Percentiles rank a stretch among this genome's conserved stretches.
Conservation (phyloP, 2,888 invertebrate genomes). For the Orthosia gracilis region DNA sequence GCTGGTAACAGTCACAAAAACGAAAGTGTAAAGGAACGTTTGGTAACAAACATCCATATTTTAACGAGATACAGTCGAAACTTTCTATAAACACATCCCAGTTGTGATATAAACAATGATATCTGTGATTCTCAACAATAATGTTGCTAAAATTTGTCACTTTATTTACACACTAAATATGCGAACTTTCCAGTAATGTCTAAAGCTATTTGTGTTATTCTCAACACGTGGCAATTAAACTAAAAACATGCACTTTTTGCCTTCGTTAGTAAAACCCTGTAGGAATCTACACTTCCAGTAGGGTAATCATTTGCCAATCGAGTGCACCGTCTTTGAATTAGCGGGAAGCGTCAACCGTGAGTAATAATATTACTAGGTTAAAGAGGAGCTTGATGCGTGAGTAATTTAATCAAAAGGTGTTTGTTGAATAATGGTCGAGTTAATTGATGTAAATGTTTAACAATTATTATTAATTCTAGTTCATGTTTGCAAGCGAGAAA, state of each 20-base stretch:
- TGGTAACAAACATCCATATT: conserved; percentile 15
- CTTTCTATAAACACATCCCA: conserved; percentile 8
- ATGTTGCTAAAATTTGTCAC: conserved; percentile 9
- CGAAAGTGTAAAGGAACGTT: conserved; percentile 17
- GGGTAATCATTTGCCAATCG: conserved; percentile 1
- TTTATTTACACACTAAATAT: neutral
- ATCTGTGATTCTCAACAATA: neutral
- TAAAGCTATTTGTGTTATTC: neutral
- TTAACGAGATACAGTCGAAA: conserved; percentile 23
- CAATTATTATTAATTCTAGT: too few species aligned
- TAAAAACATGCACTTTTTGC: neutral
- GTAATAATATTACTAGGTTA: neutral
- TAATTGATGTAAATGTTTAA: conserved; percentile 35
- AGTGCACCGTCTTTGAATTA: conserved; percentile 3
- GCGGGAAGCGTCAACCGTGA: conserved; percentile 1
- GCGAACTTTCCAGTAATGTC: conserved; percentile 2
- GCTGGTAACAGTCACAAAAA: conserved; percentile 30
- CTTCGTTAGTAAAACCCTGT: neutral
- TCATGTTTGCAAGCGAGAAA: too few species aligned
- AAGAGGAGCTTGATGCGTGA: neutral
- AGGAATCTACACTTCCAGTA: neutral
- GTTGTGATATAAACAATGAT: conserved; percentile 15
- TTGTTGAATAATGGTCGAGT: neutral
- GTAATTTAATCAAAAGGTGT: conserved; percentile 3
- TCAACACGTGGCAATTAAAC: neutral